phyloP scores from a whole-genome alignment of 1,140 invertebrate species.

The Cecropterus lyciades region DNA sequence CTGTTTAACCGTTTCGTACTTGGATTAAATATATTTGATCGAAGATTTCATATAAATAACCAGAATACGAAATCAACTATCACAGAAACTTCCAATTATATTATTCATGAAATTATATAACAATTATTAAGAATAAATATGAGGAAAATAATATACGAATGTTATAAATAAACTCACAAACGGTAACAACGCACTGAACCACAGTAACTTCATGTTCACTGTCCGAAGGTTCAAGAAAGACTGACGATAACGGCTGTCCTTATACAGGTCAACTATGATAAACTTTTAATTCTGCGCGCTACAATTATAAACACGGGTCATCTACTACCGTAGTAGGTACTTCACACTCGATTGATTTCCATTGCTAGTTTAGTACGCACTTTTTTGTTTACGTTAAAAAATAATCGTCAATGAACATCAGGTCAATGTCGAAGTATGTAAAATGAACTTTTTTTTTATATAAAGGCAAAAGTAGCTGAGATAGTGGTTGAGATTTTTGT shows the following conservation, averaged over 20 bases:
- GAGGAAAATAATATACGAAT: too few relatives aligned
- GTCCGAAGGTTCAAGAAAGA: constrained; percentile 32
- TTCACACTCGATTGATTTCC: constrained; percentile 10
- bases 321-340: not conserved
- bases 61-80: too few relatives aligned
- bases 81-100: too few relatives aligned
- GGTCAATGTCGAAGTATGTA: constrained; percentile 16
- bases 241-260: constrained; percentile 29
- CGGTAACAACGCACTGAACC: constrained; percentile 46
- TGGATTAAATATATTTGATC: too few relatives aligned
- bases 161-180: constrained; percentile 44
- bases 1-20: too few relatives aligned
- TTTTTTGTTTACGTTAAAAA: not conserved
- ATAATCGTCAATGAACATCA: constrained; percentile 7
- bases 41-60: too few relatives aligned
- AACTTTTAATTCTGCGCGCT: constrained; percentile 22
- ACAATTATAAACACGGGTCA: not conserved
- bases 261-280: constrained; percentile 35
- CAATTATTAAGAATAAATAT: too few relatives aligned
- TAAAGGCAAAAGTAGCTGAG: not conserved
- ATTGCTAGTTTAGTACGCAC: constrained; percentile 9
- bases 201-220: constrained; percentile 51
- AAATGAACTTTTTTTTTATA: not conserved
- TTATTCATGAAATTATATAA: too few relatives aligned
- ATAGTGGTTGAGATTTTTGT: constrained; percentile 2